These are phyloP conservation scores for Bruchidius siliquastri DNA, from an alignment of 2,888 invertebrate genomes.

Conservation along the genomic window DNA sequence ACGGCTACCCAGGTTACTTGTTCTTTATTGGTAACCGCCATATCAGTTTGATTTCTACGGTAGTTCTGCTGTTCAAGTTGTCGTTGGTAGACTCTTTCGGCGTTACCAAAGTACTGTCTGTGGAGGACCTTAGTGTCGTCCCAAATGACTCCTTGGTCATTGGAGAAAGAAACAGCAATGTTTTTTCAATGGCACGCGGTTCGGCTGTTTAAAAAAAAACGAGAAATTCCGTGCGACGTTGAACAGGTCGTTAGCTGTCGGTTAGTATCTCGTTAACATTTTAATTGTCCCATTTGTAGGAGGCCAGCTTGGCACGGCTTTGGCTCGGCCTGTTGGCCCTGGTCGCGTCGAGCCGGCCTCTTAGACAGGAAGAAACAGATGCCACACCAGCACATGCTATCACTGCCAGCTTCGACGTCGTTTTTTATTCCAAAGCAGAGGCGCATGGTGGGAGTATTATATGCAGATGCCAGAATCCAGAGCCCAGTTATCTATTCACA, in stretches of 20 bases:
- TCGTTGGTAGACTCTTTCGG: no score
- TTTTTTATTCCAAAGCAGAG: background rate
- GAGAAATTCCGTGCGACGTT: slow-evolving; percentile 27
- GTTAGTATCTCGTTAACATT: slow-evolving; percentile 45
- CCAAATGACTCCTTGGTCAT: no score
- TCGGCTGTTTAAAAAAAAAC: background rate
- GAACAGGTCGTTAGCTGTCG: slow-evolving; percentile 43
- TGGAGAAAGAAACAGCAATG: background rate
- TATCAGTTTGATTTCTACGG: no score
- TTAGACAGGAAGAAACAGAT: background rate
- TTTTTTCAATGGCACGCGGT: background rate
- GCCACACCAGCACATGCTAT: background rate
- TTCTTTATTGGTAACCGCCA: no score
- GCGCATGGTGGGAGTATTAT: no score
- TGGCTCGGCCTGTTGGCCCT: background rate
- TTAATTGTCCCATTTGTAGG: slow-evolving; percentile 40
- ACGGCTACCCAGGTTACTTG: no score
- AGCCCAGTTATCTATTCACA: no score
- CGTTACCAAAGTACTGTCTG: no score
- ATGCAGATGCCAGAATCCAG: no score
- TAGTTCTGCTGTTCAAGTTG: no score
- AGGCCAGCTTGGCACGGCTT: background rate
- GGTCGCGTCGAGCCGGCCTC: background rate
- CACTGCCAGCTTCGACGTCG: background rate
- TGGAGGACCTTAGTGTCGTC: no score